These are phyloP conservation scores for Apantesis nais DNA, from an alignment of 2,888 invertebrate species.

Conservation along the genomic window DNA sequence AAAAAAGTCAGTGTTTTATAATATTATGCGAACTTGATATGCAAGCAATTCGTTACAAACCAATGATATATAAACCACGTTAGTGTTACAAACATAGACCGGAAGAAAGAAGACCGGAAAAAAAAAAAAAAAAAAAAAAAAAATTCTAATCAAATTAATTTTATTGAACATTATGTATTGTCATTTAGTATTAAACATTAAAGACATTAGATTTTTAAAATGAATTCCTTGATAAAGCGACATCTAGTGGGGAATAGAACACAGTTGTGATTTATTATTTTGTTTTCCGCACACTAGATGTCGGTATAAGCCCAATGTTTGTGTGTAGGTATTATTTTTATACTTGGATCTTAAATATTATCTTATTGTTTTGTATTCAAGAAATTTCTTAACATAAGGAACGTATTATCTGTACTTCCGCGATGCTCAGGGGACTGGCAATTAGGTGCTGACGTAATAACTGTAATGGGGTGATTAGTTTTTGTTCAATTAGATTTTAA, in stretches of 20 bases:
- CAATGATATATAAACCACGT: too few species aligned
- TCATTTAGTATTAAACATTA: too few species aligned
- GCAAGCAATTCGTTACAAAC: not conserved
- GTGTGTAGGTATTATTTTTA: not conserved
- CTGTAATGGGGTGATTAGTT: not conserved
- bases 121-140: too few species aligned
- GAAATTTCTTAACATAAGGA: not conserved
- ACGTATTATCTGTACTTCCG: not conserved
- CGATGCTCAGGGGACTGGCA: not conserved
- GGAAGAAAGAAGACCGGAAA: not conserved
- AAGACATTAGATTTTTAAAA: not conserved
- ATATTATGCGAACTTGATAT: not conserved
- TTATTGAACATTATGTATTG: too few species aligned
- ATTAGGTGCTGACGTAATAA: not conserved
- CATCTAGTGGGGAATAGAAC: slow-evolving; percentile 32
- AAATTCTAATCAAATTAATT: not conserved
- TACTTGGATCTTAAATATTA: not conserved
- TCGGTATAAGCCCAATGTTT: slow-evolving; percentile 11
- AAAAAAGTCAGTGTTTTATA: not conserved
- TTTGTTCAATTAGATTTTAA: not conserved
- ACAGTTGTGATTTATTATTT: not conserved
- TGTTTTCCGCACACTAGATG: slow-evolving; percentile 29
- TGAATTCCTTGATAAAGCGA: not conserved
- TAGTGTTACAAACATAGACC: not conserved
- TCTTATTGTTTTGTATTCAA: not conserved